Evolutionary conservation across 2,888 invertebrate species (phyloP).

Genomic region (Allophyes oxyacanthae): DNA sequence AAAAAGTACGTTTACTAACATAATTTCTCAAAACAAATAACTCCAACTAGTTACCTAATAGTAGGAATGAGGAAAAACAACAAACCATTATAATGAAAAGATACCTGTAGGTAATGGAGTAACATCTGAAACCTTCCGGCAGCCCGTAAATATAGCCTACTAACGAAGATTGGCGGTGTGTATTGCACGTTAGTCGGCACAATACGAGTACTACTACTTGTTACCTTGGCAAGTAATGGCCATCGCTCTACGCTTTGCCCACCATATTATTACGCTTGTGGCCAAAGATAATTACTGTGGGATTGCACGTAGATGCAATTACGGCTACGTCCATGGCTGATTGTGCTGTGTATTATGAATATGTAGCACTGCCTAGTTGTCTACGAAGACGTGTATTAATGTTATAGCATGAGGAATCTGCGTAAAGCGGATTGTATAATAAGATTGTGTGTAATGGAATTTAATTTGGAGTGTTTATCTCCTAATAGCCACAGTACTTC

Average conservation of each 20-base stretch:
- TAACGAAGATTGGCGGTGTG: constrained; percentile 36
- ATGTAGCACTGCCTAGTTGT: constrained; percentile 10
- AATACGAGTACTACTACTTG: constrained; percentile 50
- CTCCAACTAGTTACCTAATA: constrained; percentile 1
- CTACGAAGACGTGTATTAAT: constrained; percentile 22
- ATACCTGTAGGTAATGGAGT: constrained; percentile 36
- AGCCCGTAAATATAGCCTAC: constrained; percentile 23
- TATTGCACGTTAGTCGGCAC: constrained; percentile 40
- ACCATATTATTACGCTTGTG: constrained; percentile 76
- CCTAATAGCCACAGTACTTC: constrained; percentile 1
- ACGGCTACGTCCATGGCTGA: constrained; percentile 61
- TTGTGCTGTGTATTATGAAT: constrained; percentile 60
- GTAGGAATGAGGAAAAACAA: constrained; percentile 32
- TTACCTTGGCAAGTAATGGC: constrained; percentile 74
- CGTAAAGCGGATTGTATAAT: constrained; percentile 22
- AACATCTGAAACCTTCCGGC: constrained; percentile 16
- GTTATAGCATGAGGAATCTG: constrained; percentile 35
- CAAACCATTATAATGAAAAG: constrained; percentile 23
- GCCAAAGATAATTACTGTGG: constrained; percentile 79
- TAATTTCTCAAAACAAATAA: background rate
- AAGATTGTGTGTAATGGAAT: constrained; percentile 19
- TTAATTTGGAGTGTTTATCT: constrained; percentile 13
- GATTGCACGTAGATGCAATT: constrained; percentile 83
- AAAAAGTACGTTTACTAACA: no score
- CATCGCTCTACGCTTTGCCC: constrained; percentile 59